Evolutionary conservation across 2,797 vertebrate species (phyloP).

Genomic region (Pseudomugil gertrudae): DNA sequence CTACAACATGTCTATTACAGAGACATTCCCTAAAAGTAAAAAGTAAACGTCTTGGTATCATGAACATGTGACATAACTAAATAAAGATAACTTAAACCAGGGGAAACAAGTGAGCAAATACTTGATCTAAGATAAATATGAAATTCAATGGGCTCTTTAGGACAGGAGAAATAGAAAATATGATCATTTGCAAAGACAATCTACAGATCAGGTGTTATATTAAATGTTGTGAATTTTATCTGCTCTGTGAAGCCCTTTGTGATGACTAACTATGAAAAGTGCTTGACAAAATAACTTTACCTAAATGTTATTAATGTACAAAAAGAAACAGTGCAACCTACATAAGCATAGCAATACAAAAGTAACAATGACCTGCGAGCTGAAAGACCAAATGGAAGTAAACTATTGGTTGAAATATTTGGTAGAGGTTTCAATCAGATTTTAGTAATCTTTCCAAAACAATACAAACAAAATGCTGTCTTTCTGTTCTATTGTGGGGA

Average conservation of each 20-base stretch:
- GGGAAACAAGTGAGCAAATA: not conserved
- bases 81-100: not conserved
- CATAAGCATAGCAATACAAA: not conserved
- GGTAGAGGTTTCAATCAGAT: not conserved
- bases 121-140: not conserved
- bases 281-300: no score
- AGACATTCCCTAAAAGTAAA: no score
- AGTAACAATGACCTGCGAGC: not conserved
- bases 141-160: not conserved
- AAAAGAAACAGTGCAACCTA: not conserved
- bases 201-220: not conserved
- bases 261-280: no score
- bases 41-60: no score
- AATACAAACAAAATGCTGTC: not conserved
- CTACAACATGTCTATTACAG: no score
- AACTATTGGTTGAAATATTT: not conserved
- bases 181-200: not conserved
- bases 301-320: not conserved
- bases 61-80: not conserved
- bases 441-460: not conserved
- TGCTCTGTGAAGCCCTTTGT: no score
- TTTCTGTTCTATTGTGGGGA: not conserved
- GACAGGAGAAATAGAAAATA: no score
- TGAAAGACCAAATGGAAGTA: no score
- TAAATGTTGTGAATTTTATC: not conserved